Evolutionary conservation across 2,888 invertebrate genomes (phyloP).

Genomic region (Drosophila monieri): DNA sequence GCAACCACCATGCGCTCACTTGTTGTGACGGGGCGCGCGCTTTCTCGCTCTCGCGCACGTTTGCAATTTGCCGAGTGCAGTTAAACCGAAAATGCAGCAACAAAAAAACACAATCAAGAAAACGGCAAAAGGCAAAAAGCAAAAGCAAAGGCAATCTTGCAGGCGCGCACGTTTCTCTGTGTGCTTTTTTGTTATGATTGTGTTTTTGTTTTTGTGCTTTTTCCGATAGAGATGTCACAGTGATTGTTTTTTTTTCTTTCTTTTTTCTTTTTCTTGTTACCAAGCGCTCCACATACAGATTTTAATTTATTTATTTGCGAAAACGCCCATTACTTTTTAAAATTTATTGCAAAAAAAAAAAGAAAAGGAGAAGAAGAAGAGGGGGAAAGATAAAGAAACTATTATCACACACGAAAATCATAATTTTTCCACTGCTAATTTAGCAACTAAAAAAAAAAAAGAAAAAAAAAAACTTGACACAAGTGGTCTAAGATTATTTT

Average conservation of each 20-base stretch:
- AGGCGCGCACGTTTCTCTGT: background rate
- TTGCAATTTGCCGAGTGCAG: constrained; percentile 40
- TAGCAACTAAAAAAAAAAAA: constrained; percentile 29
- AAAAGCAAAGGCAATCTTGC: background rate
- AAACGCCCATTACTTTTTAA: too few relatives aligned
- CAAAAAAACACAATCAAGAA: constrained; percentile 5
- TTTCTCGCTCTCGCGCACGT: constrained; percentile 9
- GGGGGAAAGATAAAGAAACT: background rate
- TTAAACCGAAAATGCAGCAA: constrained; percentile 32
- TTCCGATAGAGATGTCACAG: too few relatives aligned
- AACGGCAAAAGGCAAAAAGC: background rate
- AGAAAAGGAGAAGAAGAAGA: background rate
- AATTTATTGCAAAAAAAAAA: constrained; percentile 20
- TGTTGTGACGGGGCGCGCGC: constrained; percentile 20
- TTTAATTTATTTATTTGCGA: constrained; percentile 27
- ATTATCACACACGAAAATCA: constrained; percentile 21
- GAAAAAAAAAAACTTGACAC: constrained; percentile 29
- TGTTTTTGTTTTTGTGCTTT: constrained; percentile 6
- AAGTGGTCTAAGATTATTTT: constrained; percentile 37
- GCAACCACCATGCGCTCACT: constrained; percentile 17
- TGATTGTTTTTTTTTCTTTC: constrained; percentile 4
- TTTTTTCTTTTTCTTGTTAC: constrained; percentile 22
- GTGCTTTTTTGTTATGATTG: constrained; percentile 5
- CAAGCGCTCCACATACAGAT: constrained; percentile 31
- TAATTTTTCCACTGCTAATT: constrained; percentile 39